phyloP scores from a whole-genome alignment of 64 coral and sea anemone genomes.

The Stichodactyla mertensii region DNA sequence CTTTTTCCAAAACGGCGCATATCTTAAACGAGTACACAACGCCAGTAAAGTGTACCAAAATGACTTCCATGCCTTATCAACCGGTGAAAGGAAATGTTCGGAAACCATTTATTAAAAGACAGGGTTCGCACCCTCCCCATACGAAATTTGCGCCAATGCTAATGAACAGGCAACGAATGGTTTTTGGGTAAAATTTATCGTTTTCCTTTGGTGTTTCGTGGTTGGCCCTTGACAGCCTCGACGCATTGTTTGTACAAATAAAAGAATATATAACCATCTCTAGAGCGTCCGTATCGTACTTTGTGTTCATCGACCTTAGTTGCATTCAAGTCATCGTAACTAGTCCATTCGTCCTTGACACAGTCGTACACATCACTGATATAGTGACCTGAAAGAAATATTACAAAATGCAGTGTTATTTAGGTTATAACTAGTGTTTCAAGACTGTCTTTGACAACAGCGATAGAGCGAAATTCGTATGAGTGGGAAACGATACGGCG shows the following conservation, averaged over 20 bases:
- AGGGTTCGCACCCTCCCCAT: too few species aligned
- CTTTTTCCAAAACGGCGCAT: too few species aligned
- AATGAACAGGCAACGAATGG: background rate
- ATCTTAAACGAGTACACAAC: too few species aligned
- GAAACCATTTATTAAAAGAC: background rate
- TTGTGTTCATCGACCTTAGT: slow-evolving; percentile 65
- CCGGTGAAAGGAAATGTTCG: too few species aligned
- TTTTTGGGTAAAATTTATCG: background rate
- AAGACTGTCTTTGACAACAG: too few species aligned
- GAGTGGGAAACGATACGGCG: too few species aligned
- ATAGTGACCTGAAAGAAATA: slow-evolving; percentile 56
- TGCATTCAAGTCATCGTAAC: slow-evolving; percentile 76
- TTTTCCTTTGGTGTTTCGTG: background rate
- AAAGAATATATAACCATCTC: slow-evolving; percentile 76
- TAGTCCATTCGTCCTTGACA: slow-evolving; percentile 78
- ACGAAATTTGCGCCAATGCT: background rate
- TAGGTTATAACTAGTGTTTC: too few species aligned
- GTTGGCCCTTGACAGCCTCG: background rate
- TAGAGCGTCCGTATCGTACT: slow-evolving; percentile 62
- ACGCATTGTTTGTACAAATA: slow-evolving; percentile 72
- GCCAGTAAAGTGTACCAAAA: too few species aligned
- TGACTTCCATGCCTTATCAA: too few species aligned
- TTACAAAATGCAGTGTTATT: background rate
- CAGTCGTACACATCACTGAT: slow-evolving; percentile 93
- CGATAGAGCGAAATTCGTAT: too few species aligned